phyloP scores from a whole-genome alignment of 2,113 vertebrate genomes.

The Bambusicola thoracicus region DNA sequence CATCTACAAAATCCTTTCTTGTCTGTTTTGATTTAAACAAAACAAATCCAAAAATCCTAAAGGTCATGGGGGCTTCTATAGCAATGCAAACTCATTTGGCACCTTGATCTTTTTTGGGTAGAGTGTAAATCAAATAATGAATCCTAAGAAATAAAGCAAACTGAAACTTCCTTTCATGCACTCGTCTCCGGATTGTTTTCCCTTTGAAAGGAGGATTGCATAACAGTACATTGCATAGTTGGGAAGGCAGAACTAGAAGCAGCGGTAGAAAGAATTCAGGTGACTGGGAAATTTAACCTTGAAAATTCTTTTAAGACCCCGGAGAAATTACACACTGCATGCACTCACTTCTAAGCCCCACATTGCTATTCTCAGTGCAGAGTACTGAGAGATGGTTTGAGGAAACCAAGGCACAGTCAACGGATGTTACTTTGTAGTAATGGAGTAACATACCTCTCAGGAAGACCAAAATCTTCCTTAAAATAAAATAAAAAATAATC shows the following conservation, averaged over 20 bases:
- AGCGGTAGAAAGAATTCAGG: neutral
- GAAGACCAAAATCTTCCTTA: neutral
- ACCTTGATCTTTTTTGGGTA: conserved; percentile 1
- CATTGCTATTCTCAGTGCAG: neutral
- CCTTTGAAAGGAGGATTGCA: rapidly evolving
- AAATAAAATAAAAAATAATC: neutral
- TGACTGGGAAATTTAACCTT: neutral
- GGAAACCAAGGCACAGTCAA: neutral
- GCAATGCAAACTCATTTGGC: neutral
- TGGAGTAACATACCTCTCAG: neutral
- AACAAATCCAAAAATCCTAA: neutral
- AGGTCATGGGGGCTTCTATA: neutral
- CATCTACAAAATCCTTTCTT: neutral
- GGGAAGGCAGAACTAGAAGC: neutral
- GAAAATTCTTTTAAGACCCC: neutral
- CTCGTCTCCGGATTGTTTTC: neutral
- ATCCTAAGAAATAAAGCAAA: neutral
- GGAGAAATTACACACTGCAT: rapidly evolving
- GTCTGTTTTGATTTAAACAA: conserved; percentile 31
- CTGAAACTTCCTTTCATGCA: conserved; percentile 3
- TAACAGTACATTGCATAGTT: neutral
- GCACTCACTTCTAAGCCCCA: neutral
- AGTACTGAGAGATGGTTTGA: neutral
- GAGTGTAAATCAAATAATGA: neutral
- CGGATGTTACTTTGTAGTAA: neutral